Conservation (phyloP, 2,888 invertebrate species). For the Drosophila mercatorum region DNA sequence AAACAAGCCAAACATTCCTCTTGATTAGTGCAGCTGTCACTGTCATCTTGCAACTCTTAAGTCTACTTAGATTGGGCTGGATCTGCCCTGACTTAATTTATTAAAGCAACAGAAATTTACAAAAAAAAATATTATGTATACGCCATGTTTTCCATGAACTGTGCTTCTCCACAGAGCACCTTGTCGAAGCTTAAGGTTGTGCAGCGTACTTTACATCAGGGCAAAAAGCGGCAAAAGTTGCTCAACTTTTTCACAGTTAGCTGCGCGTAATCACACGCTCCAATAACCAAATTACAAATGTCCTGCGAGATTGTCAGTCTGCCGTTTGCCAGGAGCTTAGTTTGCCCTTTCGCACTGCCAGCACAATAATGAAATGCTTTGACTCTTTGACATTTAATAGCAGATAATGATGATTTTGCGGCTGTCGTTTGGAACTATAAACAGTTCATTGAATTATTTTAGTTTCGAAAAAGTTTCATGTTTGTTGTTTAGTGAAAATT, state of each 20-base stretch:
- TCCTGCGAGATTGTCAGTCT: slow-evolving; percentile 13
- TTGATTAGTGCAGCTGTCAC: slow-evolving; percentile 50
- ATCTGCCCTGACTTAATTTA: slow-evolving; percentile 6
- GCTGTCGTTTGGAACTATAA: too few species aligned
- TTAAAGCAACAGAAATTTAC: slow-evolving; percentile 12
- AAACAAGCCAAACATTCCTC: slow-evolving; percentile 59
- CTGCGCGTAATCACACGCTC: slow-evolving; percentile 56
- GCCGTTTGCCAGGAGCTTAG: slow-evolving; percentile 15
- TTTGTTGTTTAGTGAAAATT: too few species aligned
- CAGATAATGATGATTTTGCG: slow-evolving; percentile 1
- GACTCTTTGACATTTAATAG: slow-evolving; percentile 60
- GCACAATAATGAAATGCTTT: slow-evolving; percentile 32
- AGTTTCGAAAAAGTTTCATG: too few species aligned
- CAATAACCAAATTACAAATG: slow-evolving; percentile 59
- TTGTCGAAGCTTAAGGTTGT: background rate
- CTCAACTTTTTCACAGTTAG: slow-evolving; percentile 30
- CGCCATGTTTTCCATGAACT: slow-evolving; percentile 3
- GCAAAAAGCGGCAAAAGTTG: slow-evolving; percentile 13
- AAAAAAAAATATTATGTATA: slow-evolving; percentile 41
- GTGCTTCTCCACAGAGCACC: background rate
- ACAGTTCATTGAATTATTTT: too few species aligned
- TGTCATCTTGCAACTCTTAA: background rate
- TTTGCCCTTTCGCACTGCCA: background rate
- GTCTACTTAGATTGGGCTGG: background rate
- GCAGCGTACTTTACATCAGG: background rate